phyloP scores from a whole-genome alignment of 2,888 invertebrate genomes.

The Agapostemon virescens region DNA sequence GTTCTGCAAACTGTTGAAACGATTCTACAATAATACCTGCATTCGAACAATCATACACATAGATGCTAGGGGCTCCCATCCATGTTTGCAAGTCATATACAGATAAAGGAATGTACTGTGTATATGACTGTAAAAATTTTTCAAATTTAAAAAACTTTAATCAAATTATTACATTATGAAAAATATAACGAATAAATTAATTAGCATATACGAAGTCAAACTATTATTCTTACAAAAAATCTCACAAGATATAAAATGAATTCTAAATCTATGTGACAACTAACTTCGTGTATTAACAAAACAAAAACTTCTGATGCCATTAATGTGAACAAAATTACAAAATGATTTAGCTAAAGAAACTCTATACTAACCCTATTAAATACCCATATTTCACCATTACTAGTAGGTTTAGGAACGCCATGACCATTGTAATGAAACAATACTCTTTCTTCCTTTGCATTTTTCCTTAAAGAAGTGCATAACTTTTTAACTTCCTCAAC shows the following conservation, averaged over 20 bases:
- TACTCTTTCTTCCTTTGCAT: slow-evolving; percentile 98
- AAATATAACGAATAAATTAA: neutral
- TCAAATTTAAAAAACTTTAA: neutral
- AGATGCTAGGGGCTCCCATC: slow-evolving; percentile 99
- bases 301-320: neutral
- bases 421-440: slow-evolving; percentile 99
- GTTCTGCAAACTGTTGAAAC: slow-evolving; percentile 93
- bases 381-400: slow-evolving; percentile 99
- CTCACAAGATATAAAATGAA: neutral
- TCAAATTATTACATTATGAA: neutral
- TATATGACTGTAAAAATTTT: slow-evolving; percentile 88
- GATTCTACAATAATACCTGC: slow-evolving; percentile 97
- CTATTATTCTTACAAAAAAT: neutral
- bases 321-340: neutral
- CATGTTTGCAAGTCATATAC: slow-evolving; percentile 99
- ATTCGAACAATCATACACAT: slow-evolving; percentile 99
- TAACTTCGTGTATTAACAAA: neutral
- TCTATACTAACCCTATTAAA: slow-evolving; percentile 91
- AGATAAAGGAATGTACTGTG: slow-evolving; percentile 99
- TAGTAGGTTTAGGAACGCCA: slow-evolving; percentile 98
- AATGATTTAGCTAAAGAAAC: neutral
- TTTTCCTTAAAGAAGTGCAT: slow-evolving; percentile 95
- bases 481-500: slow-evolving; percentile 98
- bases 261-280: neutral
- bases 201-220: neutral